Evolutionary conservation across 2,888 invertebrate species (phyloP), one percentile per base, ranked within the genome.

Genomic region (Ophraella communa): DNA sequence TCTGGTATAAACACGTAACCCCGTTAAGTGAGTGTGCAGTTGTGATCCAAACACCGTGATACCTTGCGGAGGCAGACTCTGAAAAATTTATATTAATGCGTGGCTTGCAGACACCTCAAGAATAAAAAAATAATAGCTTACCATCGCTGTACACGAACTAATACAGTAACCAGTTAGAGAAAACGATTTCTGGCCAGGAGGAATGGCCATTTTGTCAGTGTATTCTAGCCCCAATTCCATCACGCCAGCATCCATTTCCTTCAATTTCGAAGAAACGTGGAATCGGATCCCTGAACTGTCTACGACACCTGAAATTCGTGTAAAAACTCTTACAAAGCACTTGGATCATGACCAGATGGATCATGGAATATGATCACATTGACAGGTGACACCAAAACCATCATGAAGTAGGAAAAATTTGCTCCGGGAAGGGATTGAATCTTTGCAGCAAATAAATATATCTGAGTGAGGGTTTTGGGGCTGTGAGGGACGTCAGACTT

Each of bases 151-250:
- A 80, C 99, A 99, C 77, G 96, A 94, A 1, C 94, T 88, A 58
- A 94, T 89, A 78, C 99, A 99, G 80, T 95, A 92, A 1, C 96
- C 98, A 20, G 91, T 90, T 24, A 99, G 81, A 0, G 89, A 85
- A 82, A 98, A 98, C 2, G 86, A 85, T 55, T 86, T 83, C 77
- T 93, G 92, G 2, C 87, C 84, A 0, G 95, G 96, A 0, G 99
- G 99, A 68, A 99, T 95, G 0, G 96, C 97, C 94, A 98, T 98
- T 85, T 98, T 98, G 82, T 98, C 96, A 0, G 94, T 94, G 79
- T 99, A 99, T 79, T 99, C 98, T 49, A 98, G 84, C 0, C 98
- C 99, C 3, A 99, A 83, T 82, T 99, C 99, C 85, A 99, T 94
- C 10, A 98, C 94, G 1, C 94, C 98, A 0, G 98, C 98, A 79